Evolutionary conservation across 2,113 vertebrate genomes (phyloP).

Genomic region (Galemys pyrenaicus): DNA sequence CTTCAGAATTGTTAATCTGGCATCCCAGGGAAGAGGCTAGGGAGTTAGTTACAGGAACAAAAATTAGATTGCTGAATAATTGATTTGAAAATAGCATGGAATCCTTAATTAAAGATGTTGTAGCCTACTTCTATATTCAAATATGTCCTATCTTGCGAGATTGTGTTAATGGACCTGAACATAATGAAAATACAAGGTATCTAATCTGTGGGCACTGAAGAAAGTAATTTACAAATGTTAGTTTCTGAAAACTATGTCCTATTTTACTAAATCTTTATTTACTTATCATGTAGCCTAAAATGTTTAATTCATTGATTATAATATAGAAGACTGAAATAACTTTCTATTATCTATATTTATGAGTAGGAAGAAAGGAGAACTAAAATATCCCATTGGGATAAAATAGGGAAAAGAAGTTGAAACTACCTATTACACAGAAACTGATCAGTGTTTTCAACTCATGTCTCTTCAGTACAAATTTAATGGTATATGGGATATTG

Average conservation of each 20-base stretch:
- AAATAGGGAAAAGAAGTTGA: background rate
- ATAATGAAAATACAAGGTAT: background rate
- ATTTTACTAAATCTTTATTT: background rate
- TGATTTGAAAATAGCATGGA: background rate
- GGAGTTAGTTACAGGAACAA: background rate
- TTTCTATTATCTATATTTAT: background rate
- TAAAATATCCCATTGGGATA: background rate
- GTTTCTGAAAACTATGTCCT: background rate
- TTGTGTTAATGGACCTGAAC: background rate
- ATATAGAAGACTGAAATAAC: background rate
- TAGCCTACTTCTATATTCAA: background rate
- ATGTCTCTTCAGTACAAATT: background rate
- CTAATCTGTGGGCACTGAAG: background rate
- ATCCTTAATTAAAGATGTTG: background rate
- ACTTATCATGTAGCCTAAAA: conserved; percentile 8
- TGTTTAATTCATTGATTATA: background rate
- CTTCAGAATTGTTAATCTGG: background rate
- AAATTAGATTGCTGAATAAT: background rate
- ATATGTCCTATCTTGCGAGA: background rate
- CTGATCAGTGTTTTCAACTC: background rate
- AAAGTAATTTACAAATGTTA: background rate
- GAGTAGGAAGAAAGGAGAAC: background rate
- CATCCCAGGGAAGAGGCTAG: background rate
- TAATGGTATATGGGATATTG: background rate
- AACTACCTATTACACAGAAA: background rate